Conservation (phyloP, 2,113 vertebrate species). For the Triplophysa dalaica region DNA sequence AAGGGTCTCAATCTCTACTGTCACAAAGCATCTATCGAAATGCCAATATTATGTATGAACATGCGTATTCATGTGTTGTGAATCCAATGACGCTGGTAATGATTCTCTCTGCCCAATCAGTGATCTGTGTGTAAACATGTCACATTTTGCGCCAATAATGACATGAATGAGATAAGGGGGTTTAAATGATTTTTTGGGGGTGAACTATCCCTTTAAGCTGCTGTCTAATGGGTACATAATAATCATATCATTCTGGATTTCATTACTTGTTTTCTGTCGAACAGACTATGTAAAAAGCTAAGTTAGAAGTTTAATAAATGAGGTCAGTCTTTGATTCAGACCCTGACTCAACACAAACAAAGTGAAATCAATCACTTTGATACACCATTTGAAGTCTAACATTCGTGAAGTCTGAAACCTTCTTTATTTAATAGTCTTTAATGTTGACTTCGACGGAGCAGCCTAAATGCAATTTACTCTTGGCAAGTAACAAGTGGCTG, state of each 20-base stretch:
- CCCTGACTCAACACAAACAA: slow-evolving; percentile 4
- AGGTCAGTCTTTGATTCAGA: neutral
- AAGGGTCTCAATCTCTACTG: no score
- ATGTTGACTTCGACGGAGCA: slow-evolving; percentile 23
- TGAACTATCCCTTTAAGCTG: no score
- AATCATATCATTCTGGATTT: slow-evolving; percentile 16
- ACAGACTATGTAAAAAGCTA: neutral
- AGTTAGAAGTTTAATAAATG: neutral
- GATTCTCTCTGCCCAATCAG: no score
- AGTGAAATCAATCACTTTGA: slow-evolving; percentile 19
- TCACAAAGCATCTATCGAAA: no score
- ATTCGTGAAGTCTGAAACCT: neutral
- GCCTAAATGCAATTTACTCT: slow-evolving; percentile 34
- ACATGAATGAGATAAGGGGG: no score
- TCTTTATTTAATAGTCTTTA: slow-evolving; percentile 15
- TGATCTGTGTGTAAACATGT: no score
- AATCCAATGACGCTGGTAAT: no score
- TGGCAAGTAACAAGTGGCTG: slow-evolving; percentile 36
- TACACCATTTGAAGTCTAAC: neutral
- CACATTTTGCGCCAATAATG: no score
- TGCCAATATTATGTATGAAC: no score
- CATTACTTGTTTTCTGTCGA: slow-evolving; percentile 16
- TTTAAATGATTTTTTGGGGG: no score
- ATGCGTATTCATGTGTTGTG: no score
- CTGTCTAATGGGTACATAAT: slow-evolving; percentile 6